Percentiles rank a stretch among this genome's conserved stretches.
phyloP scores from a whole-genome alignment of 1,140 invertebrate genomes.

The Zaprionus kolodkinae region DNA sequence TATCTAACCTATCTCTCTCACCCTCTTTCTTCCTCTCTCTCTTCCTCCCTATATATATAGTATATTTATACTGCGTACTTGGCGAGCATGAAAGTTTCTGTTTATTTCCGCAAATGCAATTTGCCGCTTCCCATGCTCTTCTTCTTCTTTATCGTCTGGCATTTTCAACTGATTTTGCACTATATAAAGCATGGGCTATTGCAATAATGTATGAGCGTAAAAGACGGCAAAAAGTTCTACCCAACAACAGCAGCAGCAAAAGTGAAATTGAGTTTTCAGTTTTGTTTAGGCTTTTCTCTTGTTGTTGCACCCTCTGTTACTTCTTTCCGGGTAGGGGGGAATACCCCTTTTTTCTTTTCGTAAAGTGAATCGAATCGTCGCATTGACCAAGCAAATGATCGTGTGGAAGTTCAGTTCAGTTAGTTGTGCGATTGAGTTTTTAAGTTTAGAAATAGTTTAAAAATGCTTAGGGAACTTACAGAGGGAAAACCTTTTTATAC shows the following conservation, averaged over 20 bases:
- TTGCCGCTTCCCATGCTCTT: slow-evolving; percentile 60
- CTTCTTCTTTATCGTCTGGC: slow-evolving; percentile 70
- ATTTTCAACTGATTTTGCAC: slow-evolving; percentile 81
- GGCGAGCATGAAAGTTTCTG: slow-evolving; percentile 74
- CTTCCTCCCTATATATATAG: slow-evolving; percentile 8
- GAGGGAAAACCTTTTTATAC: neutral
- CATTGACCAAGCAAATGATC: slow-evolving; percentile 29
- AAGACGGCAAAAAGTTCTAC: slow-evolving; percentile 56
- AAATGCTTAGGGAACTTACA: neutral
- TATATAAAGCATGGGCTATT: slow-evolving; percentile 79
- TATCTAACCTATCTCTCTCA: neutral
- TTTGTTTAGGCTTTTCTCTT: slow-evolving; percentile 57
- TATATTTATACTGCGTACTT: slow-evolving; percentile 41
- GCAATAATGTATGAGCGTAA: slow-evolving; percentile 66
- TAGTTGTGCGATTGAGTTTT: slow-evolving; percentile 1
- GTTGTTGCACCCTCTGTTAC: neutral
- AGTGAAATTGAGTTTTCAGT: slow-evolving; percentile 78
- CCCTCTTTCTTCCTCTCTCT: neutral
- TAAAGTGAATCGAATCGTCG: slow-evolving; percentile 1
- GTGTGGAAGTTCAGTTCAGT: slow-evolving; percentile 5
- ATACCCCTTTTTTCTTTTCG: neutral
- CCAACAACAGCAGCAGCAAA: slow-evolving; percentile 47
- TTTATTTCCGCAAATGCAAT: slow-evolving; percentile 83
- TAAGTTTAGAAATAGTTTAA: neutral
- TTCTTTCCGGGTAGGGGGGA: neutral